Conservation (phyloP, 2,113 vertebrate genomes). For the Taxidea taxus region DNA sequence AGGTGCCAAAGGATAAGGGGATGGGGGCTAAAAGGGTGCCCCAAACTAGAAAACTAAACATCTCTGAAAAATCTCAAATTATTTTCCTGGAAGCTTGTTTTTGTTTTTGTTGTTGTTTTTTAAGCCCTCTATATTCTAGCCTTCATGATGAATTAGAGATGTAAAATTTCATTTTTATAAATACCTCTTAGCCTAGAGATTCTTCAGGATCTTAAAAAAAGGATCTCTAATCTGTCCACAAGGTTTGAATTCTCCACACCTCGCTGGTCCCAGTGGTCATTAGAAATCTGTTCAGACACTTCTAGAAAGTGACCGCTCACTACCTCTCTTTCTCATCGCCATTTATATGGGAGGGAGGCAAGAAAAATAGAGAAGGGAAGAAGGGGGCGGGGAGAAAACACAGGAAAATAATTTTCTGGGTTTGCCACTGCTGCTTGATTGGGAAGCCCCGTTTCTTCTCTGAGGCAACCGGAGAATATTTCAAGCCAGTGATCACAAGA, state of each 20-base stretch:
- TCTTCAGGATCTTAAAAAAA: not conserved
- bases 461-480: not conserved
- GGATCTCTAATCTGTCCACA: constrained; percentile 19
- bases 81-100: constrained; percentile 7
- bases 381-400: not conserved
- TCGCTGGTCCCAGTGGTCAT: not conserved
- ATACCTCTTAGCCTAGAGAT: not conserved
- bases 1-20: constrained; percentile 17
- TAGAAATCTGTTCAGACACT: constrained; percentile 22
- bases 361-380: not conserved
- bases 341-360: not conserved
- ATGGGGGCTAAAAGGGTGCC: not conserved
- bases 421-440: not conserved
- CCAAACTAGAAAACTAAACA: constrained; percentile 7
- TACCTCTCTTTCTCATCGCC: not conserved
- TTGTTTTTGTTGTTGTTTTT: not conserved
- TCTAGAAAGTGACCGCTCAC: constrained; percentile 36
- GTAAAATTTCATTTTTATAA: constrained; percentile 18
- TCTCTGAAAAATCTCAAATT: not conserved
- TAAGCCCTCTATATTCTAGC: not conserved
- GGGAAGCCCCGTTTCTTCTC: not conserved
- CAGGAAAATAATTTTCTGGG: not conserved
- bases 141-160: not conserved
- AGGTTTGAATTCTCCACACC: constrained; percentile 4
- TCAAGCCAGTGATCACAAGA: constrained; percentile 16